phyloP scores from a whole-genome alignment of 30 jellyfish, hydroid and myxozoan genomes.

The Catostylus mosaicus region DNA sequence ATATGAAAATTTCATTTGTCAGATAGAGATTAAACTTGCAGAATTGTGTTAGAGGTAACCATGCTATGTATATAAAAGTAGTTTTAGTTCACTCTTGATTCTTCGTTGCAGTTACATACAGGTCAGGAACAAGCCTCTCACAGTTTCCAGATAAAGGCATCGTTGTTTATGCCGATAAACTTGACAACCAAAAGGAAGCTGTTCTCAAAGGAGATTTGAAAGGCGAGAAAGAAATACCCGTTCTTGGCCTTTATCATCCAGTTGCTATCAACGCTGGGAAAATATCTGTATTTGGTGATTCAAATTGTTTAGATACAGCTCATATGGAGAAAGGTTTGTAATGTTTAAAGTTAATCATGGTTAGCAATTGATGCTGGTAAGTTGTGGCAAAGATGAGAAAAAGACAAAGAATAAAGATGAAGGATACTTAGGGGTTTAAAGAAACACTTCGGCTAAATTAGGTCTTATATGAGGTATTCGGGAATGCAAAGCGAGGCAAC shows the following conservation, averaged over 20 bases:
- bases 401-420: too few relatives aligned
- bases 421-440: too few relatives aligned
- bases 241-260: conserved; percentile 90
- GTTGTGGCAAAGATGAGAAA: too few relatives aligned
- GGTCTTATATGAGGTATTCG: too few relatives aligned
- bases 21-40: too few relatives aligned
- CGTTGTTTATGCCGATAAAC: conserved; percentile 63
- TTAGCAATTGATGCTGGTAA: too few relatives aligned
- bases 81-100: neutral
- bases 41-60: too few relatives aligned
- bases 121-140: conserved; percentile 90
- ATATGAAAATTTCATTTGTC: too few relatives aligned
- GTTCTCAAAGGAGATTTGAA: conserved; percentile 73
- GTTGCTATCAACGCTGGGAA: conserved; percentile 82
- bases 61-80: neutral
- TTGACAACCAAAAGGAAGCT: conserved; percentile 82
- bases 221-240: conserved; percentile 70
- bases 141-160: conserved; percentile 89
- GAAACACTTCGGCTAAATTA: too few relatives aligned
- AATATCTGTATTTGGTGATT: conserved; percentile 94
- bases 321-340: conserved; percentile 84
- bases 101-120: conserved; percentile 62
- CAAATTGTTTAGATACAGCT: conserved; percentile 95
- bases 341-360: too few relatives aligned
- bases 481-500: too few relatives aligned